These are phyloP conservation scores for Pararge aegeria DNA, from an alignment of 1,140 invertebrate genomes.

Conservation along the genomic window DNA sequence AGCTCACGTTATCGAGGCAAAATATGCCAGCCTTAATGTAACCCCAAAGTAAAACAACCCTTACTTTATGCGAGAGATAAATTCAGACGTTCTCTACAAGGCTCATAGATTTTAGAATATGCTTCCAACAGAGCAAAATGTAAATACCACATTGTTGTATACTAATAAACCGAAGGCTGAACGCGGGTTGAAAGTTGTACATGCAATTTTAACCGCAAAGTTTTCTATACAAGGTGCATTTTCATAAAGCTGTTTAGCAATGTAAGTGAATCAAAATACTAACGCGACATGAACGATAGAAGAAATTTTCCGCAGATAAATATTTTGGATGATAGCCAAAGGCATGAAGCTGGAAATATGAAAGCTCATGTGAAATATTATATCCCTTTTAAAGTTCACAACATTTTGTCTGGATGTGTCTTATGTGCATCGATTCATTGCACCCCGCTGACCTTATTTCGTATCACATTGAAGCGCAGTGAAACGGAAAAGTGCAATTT, in stretches of 20 bases:
- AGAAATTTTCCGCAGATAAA: constrained; percentile 32
- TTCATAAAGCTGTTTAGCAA: background rate
- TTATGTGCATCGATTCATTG: constrained; percentile 9
- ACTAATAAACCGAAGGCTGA: background rate
- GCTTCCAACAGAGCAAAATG: constrained; percentile 25
- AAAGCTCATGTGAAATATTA: constrained; percentile 31
- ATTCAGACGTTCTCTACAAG: constrained; percentile 18
- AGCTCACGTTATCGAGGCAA: constrained; percentile 2
- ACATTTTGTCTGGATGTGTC: constrained; percentile 29
- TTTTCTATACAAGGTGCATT: background rate
- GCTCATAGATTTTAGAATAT: constrained; percentile 30
- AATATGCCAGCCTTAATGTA: background rate
- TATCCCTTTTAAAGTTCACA: constrained; percentile 24
- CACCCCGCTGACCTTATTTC: constrained; percentile 10
- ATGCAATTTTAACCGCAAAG: background rate
- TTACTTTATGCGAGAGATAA: constrained; percentile 16
- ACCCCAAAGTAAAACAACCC: constrained; percentile 5
- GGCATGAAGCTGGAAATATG: constrained; percentile 18
- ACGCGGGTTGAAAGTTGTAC: background rate
- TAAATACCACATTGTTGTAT: constrained; percentile 23
- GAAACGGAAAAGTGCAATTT: constrained; percentile 15
- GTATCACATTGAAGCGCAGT: constrained; percentile 7
- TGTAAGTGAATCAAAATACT: constrained; percentile 9
- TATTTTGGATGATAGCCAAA: constrained; percentile 30
- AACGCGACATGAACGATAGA: constrained; percentile 15